A percentile compares a stretch with the other conserved stretches of the same genome.
Evolutionary conservation across 2,113 vertebrate species (phyloP).

Genomic region (Electrona antarctica): DNA sequence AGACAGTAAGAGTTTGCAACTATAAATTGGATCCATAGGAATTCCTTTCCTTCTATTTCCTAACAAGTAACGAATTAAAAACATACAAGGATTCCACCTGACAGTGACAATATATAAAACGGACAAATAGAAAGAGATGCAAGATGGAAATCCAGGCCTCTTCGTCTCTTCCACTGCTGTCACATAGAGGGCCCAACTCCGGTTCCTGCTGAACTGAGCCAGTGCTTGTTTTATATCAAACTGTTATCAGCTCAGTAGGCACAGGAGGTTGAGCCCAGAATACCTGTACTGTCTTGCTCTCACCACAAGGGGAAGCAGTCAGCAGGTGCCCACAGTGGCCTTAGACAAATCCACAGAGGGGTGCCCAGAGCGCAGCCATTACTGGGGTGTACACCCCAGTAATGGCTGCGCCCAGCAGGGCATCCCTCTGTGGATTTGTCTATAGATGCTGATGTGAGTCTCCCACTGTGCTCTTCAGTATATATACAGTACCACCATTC

Average conservation of each 20-base stretch:
- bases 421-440: too few species aligned
- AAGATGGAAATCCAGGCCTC: neutral
- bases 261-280: conserved; percentile 84
- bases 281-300: conserved; percentile 24
- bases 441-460: too few species aligned
- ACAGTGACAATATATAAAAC: neutral
- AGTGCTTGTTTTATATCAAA: conserved; percentile 76
- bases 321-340: conserved; percentile 2
- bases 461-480: too few species aligned
- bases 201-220: conserved; percentile 89
- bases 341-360: neutral
- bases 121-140: neutral
- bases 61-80: too few species aligned
- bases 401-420: too few species aligned
- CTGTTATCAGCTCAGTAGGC: conserved; percentile 89
- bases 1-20: neutral
- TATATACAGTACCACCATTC: too few species aligned
- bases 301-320: conserved; percentile 54
- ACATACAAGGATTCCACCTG: too few species aligned
- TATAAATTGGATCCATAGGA: neutral
- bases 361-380: too few species aligned
- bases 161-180: conserved; percentile 22
- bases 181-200: conserved; percentile 82
- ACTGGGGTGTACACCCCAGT: too few species aligned
- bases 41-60: neutral